Percentiles rank a stretch among this genome's conserved stretches.
Conservation (phyloP, 64 coral and sea anemone species). For the Trachythela sp. region DNA sequence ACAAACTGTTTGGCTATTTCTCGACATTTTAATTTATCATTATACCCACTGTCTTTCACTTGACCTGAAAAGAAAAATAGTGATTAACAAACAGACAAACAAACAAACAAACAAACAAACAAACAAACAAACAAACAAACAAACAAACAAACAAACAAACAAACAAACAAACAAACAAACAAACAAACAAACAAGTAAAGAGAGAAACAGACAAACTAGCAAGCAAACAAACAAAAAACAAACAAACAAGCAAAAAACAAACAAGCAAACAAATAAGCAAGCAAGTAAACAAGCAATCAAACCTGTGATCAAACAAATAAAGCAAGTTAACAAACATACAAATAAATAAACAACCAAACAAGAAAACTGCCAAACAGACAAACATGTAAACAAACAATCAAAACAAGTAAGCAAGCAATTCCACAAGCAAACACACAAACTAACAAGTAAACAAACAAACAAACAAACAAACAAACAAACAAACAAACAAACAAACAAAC, state of each 20-base stretch:
- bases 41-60: slow-evolving; percentile 83
- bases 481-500: too few relatives aligned
- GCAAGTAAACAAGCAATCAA: too few relatives aligned
- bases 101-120: too few relatives aligned
- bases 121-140: too few relatives aligned
- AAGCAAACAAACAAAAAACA: not conserved
- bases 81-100: not conserved
- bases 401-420: not conserved
- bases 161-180: too few relatives aligned
- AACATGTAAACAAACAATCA: not conserved
- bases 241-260: not conserved
- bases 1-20: slow-evolving; percentile 80
- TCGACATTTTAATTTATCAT: slow-evolving; percentile 60
- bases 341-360: too few relatives aligned
- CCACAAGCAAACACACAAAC: too few relatives aligned
- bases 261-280: not conserved
- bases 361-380: too few relatives aligned
- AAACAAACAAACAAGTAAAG: too few relatives aligned
- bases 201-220: not conserved
- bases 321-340: too few relatives aligned
- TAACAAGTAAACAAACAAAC: not conserved
- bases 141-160: too few relatives aligned
- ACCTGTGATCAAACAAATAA: too few relatives aligned
- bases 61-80: slow-evolving; percentile 40
- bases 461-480: not conserved